A percentile compares a stretch with the other conserved stretches of the same genome.
Evolutionary conservation across 2,113 vertebrate species (phyloP).

Genomic region (Amia ocellicauda): DNA sequence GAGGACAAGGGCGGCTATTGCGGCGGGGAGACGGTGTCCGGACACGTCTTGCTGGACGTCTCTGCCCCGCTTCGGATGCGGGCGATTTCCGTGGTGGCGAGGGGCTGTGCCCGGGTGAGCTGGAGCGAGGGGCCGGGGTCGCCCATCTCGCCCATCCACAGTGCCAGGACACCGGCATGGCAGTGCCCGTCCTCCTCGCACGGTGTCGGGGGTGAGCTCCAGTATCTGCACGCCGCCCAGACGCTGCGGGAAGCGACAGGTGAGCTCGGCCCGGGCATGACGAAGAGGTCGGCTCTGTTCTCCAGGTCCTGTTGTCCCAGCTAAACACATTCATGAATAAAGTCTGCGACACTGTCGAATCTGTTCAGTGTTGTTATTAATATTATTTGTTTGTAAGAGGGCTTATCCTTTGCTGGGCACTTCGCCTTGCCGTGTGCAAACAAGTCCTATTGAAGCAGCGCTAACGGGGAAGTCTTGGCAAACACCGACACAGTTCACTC

Average conservation of each 20-base stretch:
- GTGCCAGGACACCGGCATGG: not conserved
- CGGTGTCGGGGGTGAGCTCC: conserved; percentile 42
- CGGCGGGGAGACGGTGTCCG: conserved; percentile 61
- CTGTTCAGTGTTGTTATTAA: too few species aligned
- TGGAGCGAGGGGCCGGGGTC: conserved; percentile 42
- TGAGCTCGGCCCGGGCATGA: too few species aligned
- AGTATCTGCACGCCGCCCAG: conserved; percentile 58
- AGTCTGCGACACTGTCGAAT: too few species aligned
- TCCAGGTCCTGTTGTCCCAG: too few species aligned
- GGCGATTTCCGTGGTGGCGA: conserved; percentile 51
- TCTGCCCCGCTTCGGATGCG: conserved; percentile 42
- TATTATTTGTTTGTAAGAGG: too few species aligned
- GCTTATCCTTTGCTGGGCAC: too few species aligned
- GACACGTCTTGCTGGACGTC: conserved; percentile 62
- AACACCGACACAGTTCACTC: too few species aligned
- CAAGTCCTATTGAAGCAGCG: too few species aligned
- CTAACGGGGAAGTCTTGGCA: too few species aligned
- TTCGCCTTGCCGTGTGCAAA: too few species aligned
- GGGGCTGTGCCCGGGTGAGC: conserved; percentile 58
- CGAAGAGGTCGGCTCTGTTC: too few species aligned
- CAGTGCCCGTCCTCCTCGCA: not conserved
- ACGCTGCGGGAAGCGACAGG: conserved; percentile 29
- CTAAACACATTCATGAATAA: too few species aligned
- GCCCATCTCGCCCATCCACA: not conserved
- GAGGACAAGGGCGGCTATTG: conserved; percentile 50